Base-by-base conservation (phyloP, 2,888 invertebrate species). In the Elysia crispata region DNA sequence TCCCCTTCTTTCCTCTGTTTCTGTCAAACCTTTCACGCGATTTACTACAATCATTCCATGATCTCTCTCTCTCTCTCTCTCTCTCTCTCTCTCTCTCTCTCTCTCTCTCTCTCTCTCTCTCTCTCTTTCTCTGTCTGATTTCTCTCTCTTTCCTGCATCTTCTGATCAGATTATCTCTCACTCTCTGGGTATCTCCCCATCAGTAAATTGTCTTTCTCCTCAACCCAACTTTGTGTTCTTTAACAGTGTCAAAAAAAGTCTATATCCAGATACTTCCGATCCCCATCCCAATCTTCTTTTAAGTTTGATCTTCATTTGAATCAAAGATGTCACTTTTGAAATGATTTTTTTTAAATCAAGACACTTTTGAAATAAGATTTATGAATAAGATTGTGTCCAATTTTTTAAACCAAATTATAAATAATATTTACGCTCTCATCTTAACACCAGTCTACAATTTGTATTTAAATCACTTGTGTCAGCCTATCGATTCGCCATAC, bases 1-100 rank as follows among this genome's bases (percentile, higher is more conserved):
- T 60, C n/a, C 60, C 5, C 5, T 60, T 3, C 60, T 23, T 60
- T 23, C 60, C 5, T 60, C 15, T 60, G 6, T 23, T 60, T 23
- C 60, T 60, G 6, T 23, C 41, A 41, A 41, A 41, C 3, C 41
- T 41, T 23, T 15, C 60, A 23, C 5, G 6, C 60, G 5, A 13
- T 60, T 5, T 60, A 5, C 23, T 18, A 23, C 60, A 23, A 20
- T 15, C 60, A 23, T 18, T 18, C 23, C 60, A 23, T 23, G 3
- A 20, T 60, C 60, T 60, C 60, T 60, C 60, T 60, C 60, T 60
- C 60, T 60, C 60, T 60, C 60, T 60, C 60, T 60, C 60, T 60
- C 60, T 60, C 60, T 60, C 23, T 60, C 60, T 60, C 60, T 60
- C 60, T 60, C 60, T 60, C 23, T 60, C 60, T 60, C 60, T 60